These are phyloP conservation scores for Periplaneta americana DNA, from an alignment of 1,140 invertebrate genomes.

Conservation along the genomic window DNA sequence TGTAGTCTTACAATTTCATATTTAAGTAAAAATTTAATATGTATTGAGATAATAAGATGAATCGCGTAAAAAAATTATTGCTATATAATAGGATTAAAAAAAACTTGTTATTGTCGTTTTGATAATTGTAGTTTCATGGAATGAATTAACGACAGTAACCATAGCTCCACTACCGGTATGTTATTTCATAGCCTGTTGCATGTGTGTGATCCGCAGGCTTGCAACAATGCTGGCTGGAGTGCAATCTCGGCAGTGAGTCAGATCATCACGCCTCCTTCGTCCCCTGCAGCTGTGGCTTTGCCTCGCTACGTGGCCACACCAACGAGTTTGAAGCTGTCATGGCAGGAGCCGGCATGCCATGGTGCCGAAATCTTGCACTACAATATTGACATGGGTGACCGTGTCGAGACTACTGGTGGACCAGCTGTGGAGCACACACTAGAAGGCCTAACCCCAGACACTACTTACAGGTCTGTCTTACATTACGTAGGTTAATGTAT, in stretches of 20 bases:
- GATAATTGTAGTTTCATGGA: too few species aligned
- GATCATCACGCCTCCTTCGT: constrained; percentile 61
- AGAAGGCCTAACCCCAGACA: constrained; percentile 47
- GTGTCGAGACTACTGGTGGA: constrained; percentile 47
- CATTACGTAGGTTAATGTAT: too few species aligned
- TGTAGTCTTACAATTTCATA: too few species aligned
- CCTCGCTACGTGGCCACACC: constrained; percentile 55
- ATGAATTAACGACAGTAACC: too few species aligned
- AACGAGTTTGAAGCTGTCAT: constrained; percentile 58
- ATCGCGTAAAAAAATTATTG: too few species aligned
- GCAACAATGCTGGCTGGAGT: constrained; percentile 69
- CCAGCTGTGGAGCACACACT: constrained; percentile 33
- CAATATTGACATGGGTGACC: constrained; percentile 63
- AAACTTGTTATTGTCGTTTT: too few species aligned
- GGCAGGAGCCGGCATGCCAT: constrained; percentile 65
- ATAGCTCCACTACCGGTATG: too few species aligned
- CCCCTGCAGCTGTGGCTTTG: constrained; percentile 60
- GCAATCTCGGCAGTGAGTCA: constrained; percentile 55
- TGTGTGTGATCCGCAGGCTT: constrained; percentile 44
- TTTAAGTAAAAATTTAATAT: too few species aligned
- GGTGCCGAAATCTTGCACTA: constrained; percentile 69
- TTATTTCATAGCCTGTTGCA: too few species aligned
- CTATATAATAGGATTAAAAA: too few species aligned
- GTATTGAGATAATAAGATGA: too few species aligned
- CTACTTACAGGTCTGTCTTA: constrained; percentile 45